Evolutionary conservation across 2,888 invertebrate species (phyloP).

Genomic region (Orchestes rusci): DNA sequence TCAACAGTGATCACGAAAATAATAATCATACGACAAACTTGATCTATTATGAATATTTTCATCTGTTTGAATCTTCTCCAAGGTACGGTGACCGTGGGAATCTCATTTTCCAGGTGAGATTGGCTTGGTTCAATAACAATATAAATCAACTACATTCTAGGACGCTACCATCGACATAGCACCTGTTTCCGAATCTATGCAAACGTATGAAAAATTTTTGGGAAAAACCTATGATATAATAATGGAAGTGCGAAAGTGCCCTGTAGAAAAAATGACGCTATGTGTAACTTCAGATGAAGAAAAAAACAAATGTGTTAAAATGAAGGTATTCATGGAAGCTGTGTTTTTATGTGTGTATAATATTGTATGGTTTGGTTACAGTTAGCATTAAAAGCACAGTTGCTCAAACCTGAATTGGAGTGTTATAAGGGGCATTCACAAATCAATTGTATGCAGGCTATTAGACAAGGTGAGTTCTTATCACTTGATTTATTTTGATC

Average conservation of each 20-base stretch:
- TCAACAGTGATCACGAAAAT: conserved; percentile 13
- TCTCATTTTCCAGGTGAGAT: conserved; percentile 66
- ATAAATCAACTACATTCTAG: conserved; percentile 42
- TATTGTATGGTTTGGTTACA: conserved; percentile 38
- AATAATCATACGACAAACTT: conserved; percentile 30
- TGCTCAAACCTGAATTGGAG: conserved; percentile 71
- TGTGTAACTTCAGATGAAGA: conserved; percentile 90
- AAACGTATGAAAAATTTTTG: conserved; percentile 69
- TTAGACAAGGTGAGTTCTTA: conserved; percentile 44
- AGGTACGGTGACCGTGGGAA: conserved; percentile 64
- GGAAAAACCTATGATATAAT: conserved; percentile 62
- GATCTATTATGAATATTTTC: conserved; percentile 54
- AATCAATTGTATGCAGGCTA: conserved; percentile 76
- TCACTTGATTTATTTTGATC: no score
- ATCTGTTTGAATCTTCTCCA: conserved; percentile 65
- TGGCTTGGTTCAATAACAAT: background rate
- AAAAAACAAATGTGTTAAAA: conserved; percentile 83
- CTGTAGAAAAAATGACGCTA: conserved; percentile 73
- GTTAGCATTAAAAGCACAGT: conserved; percentile 80
- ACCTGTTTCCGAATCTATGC: conserved; percentile 62
- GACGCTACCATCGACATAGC: conserved; percentile 64
- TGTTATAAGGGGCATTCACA: conserved; percentile 81
- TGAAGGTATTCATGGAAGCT: conserved; percentile 58
- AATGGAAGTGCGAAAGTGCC: conserved; percentile 71
- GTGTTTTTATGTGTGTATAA: background rate